Conservation (phyloP, 2,113 vertebrate species). For the Pterocles burchelli region DNA sequence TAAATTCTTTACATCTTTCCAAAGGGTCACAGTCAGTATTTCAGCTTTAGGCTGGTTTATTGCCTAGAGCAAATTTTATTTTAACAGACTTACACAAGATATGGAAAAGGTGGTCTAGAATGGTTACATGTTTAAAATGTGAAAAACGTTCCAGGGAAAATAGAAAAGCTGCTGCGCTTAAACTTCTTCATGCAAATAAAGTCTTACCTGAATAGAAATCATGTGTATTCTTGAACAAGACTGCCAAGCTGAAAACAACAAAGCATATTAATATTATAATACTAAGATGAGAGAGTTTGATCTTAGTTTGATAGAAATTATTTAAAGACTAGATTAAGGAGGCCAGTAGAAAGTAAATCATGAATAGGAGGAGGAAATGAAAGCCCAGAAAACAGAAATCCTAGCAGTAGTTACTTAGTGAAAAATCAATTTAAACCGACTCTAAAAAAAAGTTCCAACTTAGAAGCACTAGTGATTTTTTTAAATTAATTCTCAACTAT, state of each 20-base stretch:
- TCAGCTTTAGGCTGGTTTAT: slow-evolving; percentile 3
- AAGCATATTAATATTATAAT: background rate
- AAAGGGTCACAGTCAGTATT: slow-evolving; percentile 7
- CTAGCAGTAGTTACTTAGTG: background rate
- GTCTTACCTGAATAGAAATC: slow-evolving; percentile 19
- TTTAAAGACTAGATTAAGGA: slow-evolving; percentile 22
- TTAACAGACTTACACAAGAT: slow-evolving; percentile 10
- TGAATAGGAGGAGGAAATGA: background rate
- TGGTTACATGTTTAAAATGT: background rate
- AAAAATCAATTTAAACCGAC: background rate
- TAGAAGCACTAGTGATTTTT: background rate
- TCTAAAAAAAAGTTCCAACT: background rate
- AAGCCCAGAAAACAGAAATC: background rate
- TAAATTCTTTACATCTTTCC: slow-evolving; percentile 4
- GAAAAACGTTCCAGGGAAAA: slow-evolving; percentile 20
- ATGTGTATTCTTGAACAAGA: background rate
- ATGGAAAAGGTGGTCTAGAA: slow-evolving; percentile 20
- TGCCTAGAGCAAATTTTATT: slow-evolving; percentile 30
- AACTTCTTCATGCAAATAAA: slow-evolving; percentile 28
- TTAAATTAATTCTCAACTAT: background rate
- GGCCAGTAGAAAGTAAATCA: background rate
- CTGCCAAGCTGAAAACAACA: slow-evolving; percentile 13
- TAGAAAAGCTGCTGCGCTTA: slow-evolving; percentile 5
- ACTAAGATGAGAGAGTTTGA: background rate
- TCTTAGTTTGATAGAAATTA: background rate